Percentiles rank a stretch among this genome's conserved stretches.
Conservation (phyloP, 2,797 vertebrate genomes). For the Enteromius fasciolatus region DNA sequence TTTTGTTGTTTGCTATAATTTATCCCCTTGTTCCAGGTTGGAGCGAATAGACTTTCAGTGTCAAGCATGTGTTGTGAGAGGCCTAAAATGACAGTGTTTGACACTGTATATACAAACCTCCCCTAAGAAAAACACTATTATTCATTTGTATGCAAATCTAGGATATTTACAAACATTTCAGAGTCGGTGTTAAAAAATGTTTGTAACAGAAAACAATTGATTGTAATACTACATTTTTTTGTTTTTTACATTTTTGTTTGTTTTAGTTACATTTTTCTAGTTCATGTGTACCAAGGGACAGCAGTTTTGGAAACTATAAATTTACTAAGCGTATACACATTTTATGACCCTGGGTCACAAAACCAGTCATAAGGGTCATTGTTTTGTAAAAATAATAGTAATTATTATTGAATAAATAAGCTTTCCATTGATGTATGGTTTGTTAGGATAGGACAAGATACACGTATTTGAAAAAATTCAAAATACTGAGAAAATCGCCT, state of each 20-base stretch:
- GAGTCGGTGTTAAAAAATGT: background rate
- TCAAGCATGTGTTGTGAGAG: constrained; percentile 20
- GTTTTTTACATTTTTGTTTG: background rate
- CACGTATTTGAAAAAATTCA: too few relatives aligned
- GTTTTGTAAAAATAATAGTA: too few relatives aligned
- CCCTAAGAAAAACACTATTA: constrained; percentile 3
- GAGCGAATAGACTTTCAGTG: constrained; percentile 28
- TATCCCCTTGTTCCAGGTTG: constrained; percentile 52
- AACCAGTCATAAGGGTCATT: too few relatives aligned
- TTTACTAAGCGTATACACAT: background rate
- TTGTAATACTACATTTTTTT: background rate
- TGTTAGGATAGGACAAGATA: too few relatives aligned
- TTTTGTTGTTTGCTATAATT: constrained; percentile 55
- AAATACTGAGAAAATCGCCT: too few relatives aligned
- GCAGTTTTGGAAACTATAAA: background rate
- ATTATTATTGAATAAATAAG: too few relatives aligned
- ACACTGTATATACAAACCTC: background rate
- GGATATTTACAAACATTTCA: background rate
- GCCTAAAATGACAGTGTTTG: background rate
- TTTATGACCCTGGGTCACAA: background rate
- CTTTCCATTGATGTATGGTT: too few relatives aligned
- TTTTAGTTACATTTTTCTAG: background rate
- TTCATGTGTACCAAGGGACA: background rate
- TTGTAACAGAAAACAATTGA: background rate
- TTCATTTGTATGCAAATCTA: background rate